Evolutionary conservation across 2,113 vertebrate species (phyloP).

Genomic region (Elephantulus edwardii): DNA sequence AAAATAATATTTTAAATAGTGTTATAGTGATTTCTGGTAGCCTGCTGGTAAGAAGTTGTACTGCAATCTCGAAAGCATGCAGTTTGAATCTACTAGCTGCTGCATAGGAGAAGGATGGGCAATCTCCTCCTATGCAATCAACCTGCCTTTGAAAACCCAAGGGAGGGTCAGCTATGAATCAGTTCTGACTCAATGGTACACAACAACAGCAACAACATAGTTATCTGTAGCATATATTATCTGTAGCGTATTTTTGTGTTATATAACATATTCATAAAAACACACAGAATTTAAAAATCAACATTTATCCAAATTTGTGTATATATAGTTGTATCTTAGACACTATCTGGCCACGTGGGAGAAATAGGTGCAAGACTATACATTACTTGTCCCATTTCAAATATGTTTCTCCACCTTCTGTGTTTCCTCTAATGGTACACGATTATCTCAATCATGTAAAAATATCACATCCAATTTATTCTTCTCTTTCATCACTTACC

Average conservation of each 20-base stretch:
- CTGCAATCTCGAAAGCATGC: too few relatives aligned
- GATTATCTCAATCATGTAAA: not conserved
- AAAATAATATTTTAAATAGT: not conserved
- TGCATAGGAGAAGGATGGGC: too few relatives aligned
- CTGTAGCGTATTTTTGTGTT: not conserved
- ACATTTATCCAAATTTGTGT: not conserved
- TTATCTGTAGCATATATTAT: too few relatives aligned
- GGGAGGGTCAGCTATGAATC: too few relatives aligned
- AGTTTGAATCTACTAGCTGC: too few relatives aligned
- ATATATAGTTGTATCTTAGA: not conserved
- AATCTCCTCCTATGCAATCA: too few relatives aligned
- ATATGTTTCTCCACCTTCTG: not conserved
- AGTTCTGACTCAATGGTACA: too few relatives aligned
- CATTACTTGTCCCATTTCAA: not conserved
- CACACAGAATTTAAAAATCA: not conserved
- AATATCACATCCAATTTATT: not conserved
- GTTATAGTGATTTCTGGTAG: too few relatives aligned
- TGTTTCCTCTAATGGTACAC: not conserved
- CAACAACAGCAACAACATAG: too few relatives aligned
- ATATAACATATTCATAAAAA: not conserved
- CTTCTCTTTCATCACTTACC: not conserved
- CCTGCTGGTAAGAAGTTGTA: too few relatives aligned
- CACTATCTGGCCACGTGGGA: not conserved
- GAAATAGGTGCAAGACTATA: not conserved
- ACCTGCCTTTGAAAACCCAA: too few relatives aligned